Evolutionary conservation across 2,888 invertebrate genomes (phyloP).

Genomic region (Acleris cristana): DNA sequence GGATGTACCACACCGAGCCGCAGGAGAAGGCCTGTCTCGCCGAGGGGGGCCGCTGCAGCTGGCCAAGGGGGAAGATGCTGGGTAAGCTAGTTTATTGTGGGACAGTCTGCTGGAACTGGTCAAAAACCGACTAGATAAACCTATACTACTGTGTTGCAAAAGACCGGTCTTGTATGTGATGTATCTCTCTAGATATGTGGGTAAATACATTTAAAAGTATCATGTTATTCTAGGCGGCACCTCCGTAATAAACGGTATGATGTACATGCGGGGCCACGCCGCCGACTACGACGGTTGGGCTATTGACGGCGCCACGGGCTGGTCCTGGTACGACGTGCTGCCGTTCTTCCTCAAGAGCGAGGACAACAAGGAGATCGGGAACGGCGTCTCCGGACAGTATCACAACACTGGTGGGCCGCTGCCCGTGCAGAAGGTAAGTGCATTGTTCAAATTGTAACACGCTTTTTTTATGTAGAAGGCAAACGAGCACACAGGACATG

Average conservation of each 20-base stretch:
- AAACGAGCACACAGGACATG: no score
- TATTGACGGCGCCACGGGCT: constrained; percentile 88
- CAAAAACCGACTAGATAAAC: no score
- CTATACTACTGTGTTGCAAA: no score
- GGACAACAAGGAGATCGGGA: constrained; percentile 86
- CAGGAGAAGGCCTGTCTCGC: constrained; percentile 85
- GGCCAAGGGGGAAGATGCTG: constrained; percentile 89
- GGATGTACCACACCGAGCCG: constrained; percentile 87
- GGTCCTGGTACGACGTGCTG: constrained; percentile 90
- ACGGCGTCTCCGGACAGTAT: constrained; percentile 82
- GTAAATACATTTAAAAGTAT: no score
- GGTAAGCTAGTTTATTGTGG: constrained; percentile 65
- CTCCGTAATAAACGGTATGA: constrained; percentile 91
- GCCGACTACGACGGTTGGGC: constrained; percentile 91
- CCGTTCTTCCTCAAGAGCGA: constrained; percentile 89
- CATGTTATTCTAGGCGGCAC: constrained; percentile 84
- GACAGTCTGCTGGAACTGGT: no score
- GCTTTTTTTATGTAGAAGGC: no score
- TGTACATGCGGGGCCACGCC: constrained; percentile 90
- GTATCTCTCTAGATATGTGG: no score
- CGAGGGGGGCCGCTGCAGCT: constrained; percentile 82
- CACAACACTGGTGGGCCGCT: constrained; percentile 86
- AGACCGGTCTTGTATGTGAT: no score
- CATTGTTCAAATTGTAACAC: no score
- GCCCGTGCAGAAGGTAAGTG: constrained; percentile 79